phyloP scores from a whole-genome alignment of 2,888 invertebrate species.

The Pollenia amentaria region DNA sequence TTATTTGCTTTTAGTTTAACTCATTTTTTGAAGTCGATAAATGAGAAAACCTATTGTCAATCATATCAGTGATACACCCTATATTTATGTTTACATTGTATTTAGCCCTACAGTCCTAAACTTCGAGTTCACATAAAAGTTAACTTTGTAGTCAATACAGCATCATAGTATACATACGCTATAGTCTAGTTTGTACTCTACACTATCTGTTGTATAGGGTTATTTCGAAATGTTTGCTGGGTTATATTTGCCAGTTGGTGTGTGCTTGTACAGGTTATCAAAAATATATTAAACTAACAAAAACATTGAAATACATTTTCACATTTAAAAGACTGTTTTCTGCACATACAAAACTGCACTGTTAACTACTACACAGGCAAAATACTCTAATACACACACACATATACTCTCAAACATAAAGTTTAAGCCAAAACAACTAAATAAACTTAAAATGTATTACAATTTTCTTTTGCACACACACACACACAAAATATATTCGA shows the following conservation, averaged over 20 bases:
- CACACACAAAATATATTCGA: conserved; percentile 1
- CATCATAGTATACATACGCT: too few species aligned
- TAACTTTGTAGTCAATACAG: too few species aligned
- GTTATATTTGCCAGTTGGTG: conserved; percentile 7
- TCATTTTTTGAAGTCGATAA: too few species aligned
- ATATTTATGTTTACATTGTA: too few species aligned
- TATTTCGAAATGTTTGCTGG: conserved; percentile 30
- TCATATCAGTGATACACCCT: too few species aligned
- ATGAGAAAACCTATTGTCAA: too few species aligned
- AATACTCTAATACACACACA: conserved; percentile 6
- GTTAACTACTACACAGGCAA: conserved; percentile 35
- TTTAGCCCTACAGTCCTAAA: too few species aligned
- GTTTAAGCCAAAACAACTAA: conserved; percentile 68
- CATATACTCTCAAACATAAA: conserved; percentile 1
- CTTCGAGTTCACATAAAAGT: too few species aligned
- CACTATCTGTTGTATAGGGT: too few species aligned
- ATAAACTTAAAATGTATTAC: conserved; percentile 61
- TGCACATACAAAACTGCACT: conserved; percentile 13
- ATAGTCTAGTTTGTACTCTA: too few species aligned
- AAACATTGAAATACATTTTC: conserved; percentile 64
- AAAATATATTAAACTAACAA: conserved; percentile 68
- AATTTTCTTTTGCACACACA: conserved; percentile 40
- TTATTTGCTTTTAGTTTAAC: too few species aligned
- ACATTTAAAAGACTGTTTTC: conserved; percentile 55
- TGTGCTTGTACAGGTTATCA: conserved; percentile 50